A percentile compares a stretch with the other conserved stretches of the same genome.
Evolutionary conservation across 2,113 vertebrate genomes (phyloP).

Genomic region (Rattus rattus): DNA sequence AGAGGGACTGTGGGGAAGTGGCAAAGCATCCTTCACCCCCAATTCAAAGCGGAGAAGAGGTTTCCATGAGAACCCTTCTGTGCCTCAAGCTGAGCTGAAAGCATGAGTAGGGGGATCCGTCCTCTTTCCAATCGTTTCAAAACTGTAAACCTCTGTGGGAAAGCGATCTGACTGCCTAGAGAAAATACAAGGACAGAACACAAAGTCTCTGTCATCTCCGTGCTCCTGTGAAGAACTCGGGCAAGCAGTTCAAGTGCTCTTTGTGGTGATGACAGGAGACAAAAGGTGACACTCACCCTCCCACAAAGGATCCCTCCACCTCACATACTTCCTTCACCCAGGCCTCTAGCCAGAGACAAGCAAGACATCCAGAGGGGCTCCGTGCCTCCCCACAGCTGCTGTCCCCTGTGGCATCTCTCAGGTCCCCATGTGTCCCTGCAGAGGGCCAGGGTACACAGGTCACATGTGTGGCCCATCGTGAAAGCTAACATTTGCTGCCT

Average conservation of each 20-base stretch:
- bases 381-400: neutral
- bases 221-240: neutral
- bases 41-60: neutral
- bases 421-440: neutral
- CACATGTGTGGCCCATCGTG: neutral
- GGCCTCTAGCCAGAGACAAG: neutral
- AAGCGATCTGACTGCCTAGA: constrained; percentile 42
- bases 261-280: neutral
- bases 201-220: neutral
- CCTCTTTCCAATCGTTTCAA: constrained; percentile 29
- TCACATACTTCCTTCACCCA: neutral
- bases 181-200: constrained; percentile 29
- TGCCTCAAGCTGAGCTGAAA: constrained; percentile 58
- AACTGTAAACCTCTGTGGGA: constrained; percentile 39
- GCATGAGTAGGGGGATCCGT: neutral
- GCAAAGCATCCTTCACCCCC: neutral
- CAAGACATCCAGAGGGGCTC: neutral
- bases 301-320: neutral
- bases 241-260: neutral
- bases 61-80: constrained; percentile 33
- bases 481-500: neutral
- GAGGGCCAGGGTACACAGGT: neutral
- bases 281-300: neutral
- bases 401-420: too few relatives aligned
- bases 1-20: neutral